These are phyloP conservation scores for Drosophila prosaltans DNA, from an alignment of 1,140 invertebrate species.

Conservation along the genomic window DNA sequence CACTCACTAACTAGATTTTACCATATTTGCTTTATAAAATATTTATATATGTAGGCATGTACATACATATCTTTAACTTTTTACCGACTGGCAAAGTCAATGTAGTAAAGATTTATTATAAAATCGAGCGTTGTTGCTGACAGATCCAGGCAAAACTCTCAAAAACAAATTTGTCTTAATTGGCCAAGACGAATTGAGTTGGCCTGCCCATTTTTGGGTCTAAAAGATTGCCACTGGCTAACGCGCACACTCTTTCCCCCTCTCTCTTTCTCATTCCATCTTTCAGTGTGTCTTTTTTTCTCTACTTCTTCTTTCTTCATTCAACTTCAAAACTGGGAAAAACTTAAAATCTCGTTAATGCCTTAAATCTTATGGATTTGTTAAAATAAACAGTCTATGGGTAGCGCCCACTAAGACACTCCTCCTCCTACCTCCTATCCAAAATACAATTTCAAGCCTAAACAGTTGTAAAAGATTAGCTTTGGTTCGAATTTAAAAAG, in stretches of 20 bases:
- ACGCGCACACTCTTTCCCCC: conserved; percentile 30
- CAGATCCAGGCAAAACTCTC: conserved; percentile 37
- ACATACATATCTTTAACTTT: not conserved
- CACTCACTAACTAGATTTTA: conserved; percentile 45
- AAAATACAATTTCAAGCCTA: conserved; percentile 29
- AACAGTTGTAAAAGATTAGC: conserved; percentile 51
- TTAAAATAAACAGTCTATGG: conserved; percentile 52
- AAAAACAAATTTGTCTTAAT: conserved; percentile 66
- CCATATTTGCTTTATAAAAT: conserved; percentile 52
- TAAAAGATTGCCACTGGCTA: conserved; percentile 25
- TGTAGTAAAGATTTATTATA: conserved; percentile 47
- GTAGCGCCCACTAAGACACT: conserved; percentile 27
- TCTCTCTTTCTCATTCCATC: conserved; percentile 15
- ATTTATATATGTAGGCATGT: conserved; percentile 47
- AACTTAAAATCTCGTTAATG: conserved; percentile 58
- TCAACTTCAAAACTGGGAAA: conserved; percentile 29
- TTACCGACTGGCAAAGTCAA: conserved; percentile 22
- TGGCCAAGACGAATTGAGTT: conserved; percentile 61
- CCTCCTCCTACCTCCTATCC: conserved; percentile 12
- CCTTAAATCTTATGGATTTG: conserved; percentile 54
- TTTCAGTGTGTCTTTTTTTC: not conserved
- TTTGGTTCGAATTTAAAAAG: conserved; percentile 25
- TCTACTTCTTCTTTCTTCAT: conserved; percentile 22
- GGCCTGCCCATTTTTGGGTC: conserved; percentile 46
- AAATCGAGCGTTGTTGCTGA: conserved; percentile 39